Evolutionary conservation across 2,113 vertebrate species (phyloP).

Genomic region (Eudyptes chrysolophus): DNA sequence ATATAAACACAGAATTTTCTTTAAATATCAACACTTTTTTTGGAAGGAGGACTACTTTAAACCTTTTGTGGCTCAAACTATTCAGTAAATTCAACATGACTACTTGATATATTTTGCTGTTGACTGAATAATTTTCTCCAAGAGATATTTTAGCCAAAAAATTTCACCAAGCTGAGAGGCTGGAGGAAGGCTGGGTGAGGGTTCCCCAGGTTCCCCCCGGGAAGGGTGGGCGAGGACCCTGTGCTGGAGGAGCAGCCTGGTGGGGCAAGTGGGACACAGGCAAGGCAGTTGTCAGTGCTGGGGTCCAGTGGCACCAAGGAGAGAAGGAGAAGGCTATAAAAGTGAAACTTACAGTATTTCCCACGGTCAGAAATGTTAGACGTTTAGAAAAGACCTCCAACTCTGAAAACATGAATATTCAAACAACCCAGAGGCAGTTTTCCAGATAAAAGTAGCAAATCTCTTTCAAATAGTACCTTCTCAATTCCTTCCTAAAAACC

Average conservation of each 20-base stretch:
- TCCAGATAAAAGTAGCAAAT: background rate
- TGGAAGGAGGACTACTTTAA: background rate
- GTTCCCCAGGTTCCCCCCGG: background rate
- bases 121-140: background rate
- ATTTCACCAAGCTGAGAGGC: background rate
- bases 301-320: background rate
- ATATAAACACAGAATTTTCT: background rate
- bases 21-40: background rate
- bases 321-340: background rate
- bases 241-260: background rate
- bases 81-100: background rate
- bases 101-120: background rate
- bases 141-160: background rate
- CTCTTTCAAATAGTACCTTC: background rate
- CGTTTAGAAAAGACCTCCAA: background rate
- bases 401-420: background rate
- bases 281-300: background rate
- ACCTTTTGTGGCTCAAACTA: background rate
- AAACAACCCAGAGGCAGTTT: background rate
- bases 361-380: background rate
- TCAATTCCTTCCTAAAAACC: background rate
- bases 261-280: background rate
- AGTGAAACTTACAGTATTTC: background rate
- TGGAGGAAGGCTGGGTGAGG: background rate
- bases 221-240: accelerated